Conservation (phyloP, 2,888 invertebrate genomes). For the Teleogryllus oceanicus region DNA sequence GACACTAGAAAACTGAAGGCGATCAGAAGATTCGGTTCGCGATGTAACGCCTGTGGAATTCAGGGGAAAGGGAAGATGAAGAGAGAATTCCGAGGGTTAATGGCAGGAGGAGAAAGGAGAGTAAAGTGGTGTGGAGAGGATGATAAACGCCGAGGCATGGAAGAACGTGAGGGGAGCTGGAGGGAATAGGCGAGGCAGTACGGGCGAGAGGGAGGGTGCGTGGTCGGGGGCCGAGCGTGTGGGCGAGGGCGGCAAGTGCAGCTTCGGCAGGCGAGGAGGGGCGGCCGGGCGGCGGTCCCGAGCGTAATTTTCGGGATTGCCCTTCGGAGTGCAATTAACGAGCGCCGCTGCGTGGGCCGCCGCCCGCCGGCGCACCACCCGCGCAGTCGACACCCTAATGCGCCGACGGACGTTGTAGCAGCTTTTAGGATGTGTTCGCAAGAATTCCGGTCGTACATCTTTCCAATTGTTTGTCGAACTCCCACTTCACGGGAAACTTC, state of each 20-base stretch:
- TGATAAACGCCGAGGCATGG: not conserved
- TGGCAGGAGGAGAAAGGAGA: too few species aligned
- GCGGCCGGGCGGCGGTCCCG: not conserved
- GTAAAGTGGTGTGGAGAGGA: too few species aligned
- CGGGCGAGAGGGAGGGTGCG: not conserved
- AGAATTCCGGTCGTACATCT: too few species aligned
- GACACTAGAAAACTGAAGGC: too few species aligned
- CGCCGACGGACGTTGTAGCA: not conserved
- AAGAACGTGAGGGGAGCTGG: not conserved
- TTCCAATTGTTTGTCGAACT: too few species aligned
- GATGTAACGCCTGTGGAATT: too few species aligned
- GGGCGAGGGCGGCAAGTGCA: too few species aligned
- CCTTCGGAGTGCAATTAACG: constrained; percentile 18
- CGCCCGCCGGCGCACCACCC: not conserved
- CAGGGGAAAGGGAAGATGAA: too few species aligned
- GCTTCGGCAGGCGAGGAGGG: not conserved
- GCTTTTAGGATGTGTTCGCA: not conserved
- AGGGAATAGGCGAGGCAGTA: not conserved
- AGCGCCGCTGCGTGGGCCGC: not conserved
- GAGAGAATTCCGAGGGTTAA: too few species aligned
- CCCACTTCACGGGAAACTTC: too few species aligned
- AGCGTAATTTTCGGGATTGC: not conserved
- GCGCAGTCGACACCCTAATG: not conserved
- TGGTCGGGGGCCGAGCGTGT: not conserved
- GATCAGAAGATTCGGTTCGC: too few species aligned